Conservation (phyloP, 1,140 invertebrate genomes). For the Drosophila melanogaster region Release_6_plus_ISO1_MT NT_033777.3:8257001-8257500, state of each 20-base stretch:
- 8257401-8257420: constrained; percentile 94
- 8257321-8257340: constrained; percentile 68
- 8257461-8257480: constrained; percentile 94
- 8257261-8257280: constrained; percentile 2
- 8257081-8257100: constrained; percentile 15
- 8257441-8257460: constrained; percentile 94
- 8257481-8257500: constrained; percentile 94
- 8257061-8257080: constrained; percentile 26
- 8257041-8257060: constrained; percentile 16
- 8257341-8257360: constrained; percentile 80
- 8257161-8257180: constrained; percentile 17
- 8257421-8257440: constrained; percentile 95
- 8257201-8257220: constrained; percentile 53
- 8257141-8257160: constrained; percentile 4
- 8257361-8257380: constrained; percentile 86
- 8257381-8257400: constrained; percentile 90
- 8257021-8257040: constrained; percentile 5
- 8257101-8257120: constrained; percentile 9
- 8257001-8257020: constrained; percentile 39
- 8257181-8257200: constrained; percentile 37
- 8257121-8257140: constrained; percentile 19
- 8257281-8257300: constrained; percentile 35
- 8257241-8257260: neutral
- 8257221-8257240: neutral
- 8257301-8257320: constrained; percentile 51